Percentiles rank a stretch among this genome's conserved stretches.
These are phyloP conservation scores for Sinocyclocheilus anophthalmus DNA, from an alignment of 2,113 vertebrate genomes.

Conservation along the genomic window DNA sequence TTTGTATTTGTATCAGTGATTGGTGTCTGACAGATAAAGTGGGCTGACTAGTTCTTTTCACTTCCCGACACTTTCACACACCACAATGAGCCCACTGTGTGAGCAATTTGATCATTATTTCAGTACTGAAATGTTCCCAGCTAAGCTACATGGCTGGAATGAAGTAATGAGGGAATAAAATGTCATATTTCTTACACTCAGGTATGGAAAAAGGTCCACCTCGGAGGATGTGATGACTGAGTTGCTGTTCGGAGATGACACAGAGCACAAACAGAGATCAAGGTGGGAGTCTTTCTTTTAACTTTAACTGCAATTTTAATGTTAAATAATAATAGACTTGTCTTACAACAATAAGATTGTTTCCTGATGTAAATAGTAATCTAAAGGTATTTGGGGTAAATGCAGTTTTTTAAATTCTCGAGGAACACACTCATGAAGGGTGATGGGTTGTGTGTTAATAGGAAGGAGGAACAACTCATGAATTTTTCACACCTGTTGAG, in stretches of 20 bases:
- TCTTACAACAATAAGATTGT: background rate
- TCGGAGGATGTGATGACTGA: slow-evolving; percentile 73
- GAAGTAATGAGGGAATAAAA: slow-evolving; percentile 28
- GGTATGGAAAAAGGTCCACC: slow-evolving; percentile 87
- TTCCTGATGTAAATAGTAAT: background rate
- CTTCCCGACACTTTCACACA: slow-evolving; percentile 17
- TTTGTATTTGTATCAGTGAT: slow-evolving; percentile 20
- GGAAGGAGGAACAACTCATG: slow-evolving; percentile 16
- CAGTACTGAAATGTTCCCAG: slow-evolving; percentile 14
- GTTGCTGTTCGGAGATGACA: slow-evolving; percentile 73
- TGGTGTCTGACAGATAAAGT: slow-evolving; percentile 27
- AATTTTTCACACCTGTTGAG: slow-evolving; percentile 50
- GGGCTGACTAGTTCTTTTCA: slow-evolving; percentile 32
- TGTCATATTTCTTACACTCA: slow-evolving; percentile 56
- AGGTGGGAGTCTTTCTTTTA: slow-evolving; percentile 68
- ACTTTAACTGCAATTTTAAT: background rate
- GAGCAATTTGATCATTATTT: slow-evolving; percentile 39
- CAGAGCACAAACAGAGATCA: slow-evolving; percentile 74
- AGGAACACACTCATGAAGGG: background rate
- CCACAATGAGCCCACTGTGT: slow-evolving; percentile 19
- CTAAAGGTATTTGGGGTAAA: background rate
- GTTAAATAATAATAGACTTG: background rate
- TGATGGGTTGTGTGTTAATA: background rate
- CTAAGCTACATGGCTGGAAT: background rate
- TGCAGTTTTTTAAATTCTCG: background rate